These are phyloP conservation scores for Strigamia maritima DNA, from an alignment of 2,888 invertebrate genomes.

Conservation along the genomic window DNA sequence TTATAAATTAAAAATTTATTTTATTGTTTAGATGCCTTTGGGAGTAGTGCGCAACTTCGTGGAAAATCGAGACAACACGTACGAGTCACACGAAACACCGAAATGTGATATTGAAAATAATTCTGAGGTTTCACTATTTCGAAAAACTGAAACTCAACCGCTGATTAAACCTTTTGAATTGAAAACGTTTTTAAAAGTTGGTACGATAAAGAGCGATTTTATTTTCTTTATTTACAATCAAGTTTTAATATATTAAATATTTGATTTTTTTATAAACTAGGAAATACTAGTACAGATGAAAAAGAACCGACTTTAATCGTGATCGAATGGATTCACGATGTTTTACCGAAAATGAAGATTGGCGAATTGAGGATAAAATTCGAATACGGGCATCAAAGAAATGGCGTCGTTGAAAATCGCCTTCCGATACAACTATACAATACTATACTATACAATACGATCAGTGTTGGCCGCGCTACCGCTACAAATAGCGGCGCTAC, in stretches of 20 bases:
- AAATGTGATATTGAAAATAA: slow-evolving; percentile 48
- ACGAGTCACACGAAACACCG: slow-evolving; percentile 52
- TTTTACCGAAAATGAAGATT: slow-evolving; percentile 65
- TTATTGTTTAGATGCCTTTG: slow-evolving; percentile 59
- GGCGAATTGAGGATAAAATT: slow-evolving; percentile 70
- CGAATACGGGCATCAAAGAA: slow-evolving; percentile 65
- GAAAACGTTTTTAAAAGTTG: slow-evolving; percentile 65
- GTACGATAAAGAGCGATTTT: no score
- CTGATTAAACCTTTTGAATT: slow-evolving; percentile 61
- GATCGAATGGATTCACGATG: slow-evolving; percentile 73
- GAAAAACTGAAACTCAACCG: slow-evolving; percentile 47
- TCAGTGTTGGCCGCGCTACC: no score
- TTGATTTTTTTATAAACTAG: slow-evolving; percentile 49
- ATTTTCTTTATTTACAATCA: no score
- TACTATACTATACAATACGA: no score
- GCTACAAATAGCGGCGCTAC: no score
- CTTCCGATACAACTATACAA: no score
- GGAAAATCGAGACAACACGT: slow-evolving; percentile 62
- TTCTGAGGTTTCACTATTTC: slow-evolving; percentile 46
- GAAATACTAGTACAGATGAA: slow-evolving; percentile 58
- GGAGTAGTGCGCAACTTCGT: slow-evolving; percentile 64
- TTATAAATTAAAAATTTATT: slow-evolving; percentile 12
- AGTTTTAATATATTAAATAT: no score
- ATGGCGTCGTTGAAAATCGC: slow-evolving; percentile 51
- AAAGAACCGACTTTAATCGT: slow-evolving; percentile 64